Evolutionary conservation across 2,113 vertebrate genomes (phyloP).

Genomic region (Odobenus rosmarus): DNA sequence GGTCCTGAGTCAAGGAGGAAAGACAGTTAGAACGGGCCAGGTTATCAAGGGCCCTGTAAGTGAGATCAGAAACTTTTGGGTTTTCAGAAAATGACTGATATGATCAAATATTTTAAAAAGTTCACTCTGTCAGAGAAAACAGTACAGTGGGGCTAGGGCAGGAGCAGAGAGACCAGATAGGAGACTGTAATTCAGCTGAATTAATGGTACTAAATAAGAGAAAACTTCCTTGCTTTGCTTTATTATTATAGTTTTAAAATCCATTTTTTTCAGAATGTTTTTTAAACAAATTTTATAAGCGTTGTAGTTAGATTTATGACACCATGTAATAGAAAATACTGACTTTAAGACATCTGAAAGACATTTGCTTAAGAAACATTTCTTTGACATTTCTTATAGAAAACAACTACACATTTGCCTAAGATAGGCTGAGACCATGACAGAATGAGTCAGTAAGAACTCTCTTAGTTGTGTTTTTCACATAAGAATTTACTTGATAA

Average conservation of each 20-base stretch:
- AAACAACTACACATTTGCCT: constrained; percentile 53
- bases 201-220: not conserved
- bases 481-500: constrained; percentile 37
- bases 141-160: not conserved
- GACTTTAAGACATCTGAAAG: constrained; percentile 44
- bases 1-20: not conserved
- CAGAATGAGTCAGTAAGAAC: constrained; percentile 35
- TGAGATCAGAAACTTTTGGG: not conserved
- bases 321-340: constrained; percentile 2
- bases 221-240: not conserved
- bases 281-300: not conserved
- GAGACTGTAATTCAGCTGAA: constrained; percentile 10
- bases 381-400: constrained; percentile 35
- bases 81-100: not conserved
- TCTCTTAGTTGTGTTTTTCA: constrained; percentile 5
- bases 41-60: not conserved
- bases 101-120: not conserved
- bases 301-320: constrained; percentile 21
- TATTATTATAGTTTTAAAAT: constrained; percentile 35
- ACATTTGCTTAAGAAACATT: constrained; percentile 49
- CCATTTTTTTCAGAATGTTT: not conserved
- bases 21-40: not conserved
- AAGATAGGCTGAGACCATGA: not conserved
- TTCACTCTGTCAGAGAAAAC: not conserved
- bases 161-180: not conserved